Percentiles rank a stretch among this genome's conserved stretches.
These are phyloP conservation scores for Caenorhabditis drosophilae DNA, from an alignment of 2,888 invertebrate species.

Conservation along the genomic window DNA sequence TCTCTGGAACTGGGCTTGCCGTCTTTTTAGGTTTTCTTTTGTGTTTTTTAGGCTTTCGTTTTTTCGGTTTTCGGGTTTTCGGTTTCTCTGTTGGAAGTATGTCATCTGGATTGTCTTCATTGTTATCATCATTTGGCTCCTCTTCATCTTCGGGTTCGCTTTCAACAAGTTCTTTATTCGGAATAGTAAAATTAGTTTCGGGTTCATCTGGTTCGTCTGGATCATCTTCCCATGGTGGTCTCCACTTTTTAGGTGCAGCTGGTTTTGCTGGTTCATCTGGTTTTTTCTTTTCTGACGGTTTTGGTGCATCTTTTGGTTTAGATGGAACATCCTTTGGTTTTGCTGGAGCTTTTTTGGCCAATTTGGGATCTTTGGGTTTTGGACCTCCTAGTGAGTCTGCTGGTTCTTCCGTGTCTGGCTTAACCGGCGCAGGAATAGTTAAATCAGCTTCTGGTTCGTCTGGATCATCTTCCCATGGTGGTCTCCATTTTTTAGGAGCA, in stretches of 20 bases:
- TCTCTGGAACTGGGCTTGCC: constrained; percentile 13
- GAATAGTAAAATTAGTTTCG: constrained; percentile 10
- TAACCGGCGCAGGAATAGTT: constrained; percentile 28
- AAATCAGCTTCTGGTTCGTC: constrained; percentile 42
- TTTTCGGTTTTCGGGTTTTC: constrained; percentile 18
- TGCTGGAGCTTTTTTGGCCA: constrained; percentile 22
- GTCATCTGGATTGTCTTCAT: constrained; percentile 30
- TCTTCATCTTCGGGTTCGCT: constrained; percentile 16
- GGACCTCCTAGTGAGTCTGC: constrained; percentile 18
- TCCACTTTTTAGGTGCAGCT: constrained; percentile 29
- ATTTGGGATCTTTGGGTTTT: constrained; percentile 25
- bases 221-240: constrained; percentile 36
- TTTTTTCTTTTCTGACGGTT: constrained; percentile 13
- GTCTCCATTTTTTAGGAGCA: constrained; percentile 30
- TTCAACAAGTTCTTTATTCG: constrained; percentile 6
- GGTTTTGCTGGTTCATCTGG: constrained; percentile 20
- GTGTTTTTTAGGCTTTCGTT: constrained; percentile 26
- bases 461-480: constrained; percentile 30
- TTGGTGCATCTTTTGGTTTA: constrained; percentile 25
- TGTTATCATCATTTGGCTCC: constrained; percentile 34
- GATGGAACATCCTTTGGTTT: constrained; percentile 26
- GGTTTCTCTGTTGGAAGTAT: constrained; percentile 24
- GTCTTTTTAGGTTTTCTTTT: constrained; percentile 24
- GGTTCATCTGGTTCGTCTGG: constrained; percentile 24
- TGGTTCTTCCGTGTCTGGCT: constrained; percentile 30